Percentiles rank a stretch among this genome's conserved stretches.
Conservation (phyloP, 2,113 vertebrate genomes). For the Chloroceryle aenea region DNA sequence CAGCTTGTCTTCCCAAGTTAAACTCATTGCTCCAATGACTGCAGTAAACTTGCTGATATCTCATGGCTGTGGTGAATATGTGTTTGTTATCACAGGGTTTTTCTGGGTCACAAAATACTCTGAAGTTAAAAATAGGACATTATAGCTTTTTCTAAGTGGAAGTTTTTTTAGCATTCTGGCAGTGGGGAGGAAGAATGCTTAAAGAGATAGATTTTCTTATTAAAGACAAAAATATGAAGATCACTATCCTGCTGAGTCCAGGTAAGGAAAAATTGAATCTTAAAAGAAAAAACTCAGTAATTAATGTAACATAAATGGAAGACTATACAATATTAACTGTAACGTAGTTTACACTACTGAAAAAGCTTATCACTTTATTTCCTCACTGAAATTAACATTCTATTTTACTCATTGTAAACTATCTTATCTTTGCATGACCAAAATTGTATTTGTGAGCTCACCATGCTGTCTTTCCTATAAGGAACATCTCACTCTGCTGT, state of each 20-base stretch:
- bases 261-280: background rate
- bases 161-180: background rate
- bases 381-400: background rate
- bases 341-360: background rate
- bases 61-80: background rate
- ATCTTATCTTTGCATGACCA: background rate
- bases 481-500: accelerated
- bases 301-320: background rate
- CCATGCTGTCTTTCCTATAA: background rate
- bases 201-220: background rate
- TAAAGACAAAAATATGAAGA: background rate
- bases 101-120: background rate
- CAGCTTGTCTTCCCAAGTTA: background rate
- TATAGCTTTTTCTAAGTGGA: background rate
- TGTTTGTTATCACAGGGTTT: background rate
- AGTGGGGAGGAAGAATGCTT: background rate
- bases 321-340: background rate
- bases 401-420: background rate
- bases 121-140: background rate
- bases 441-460: background rate
- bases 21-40: background rate
- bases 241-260: background rate
- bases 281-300: background rate
- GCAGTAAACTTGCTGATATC: background rate
- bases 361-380: background rate